Conservation (phyloP, 2,113 vertebrate genomes). For the Triplophysa tibetana region DNA sequence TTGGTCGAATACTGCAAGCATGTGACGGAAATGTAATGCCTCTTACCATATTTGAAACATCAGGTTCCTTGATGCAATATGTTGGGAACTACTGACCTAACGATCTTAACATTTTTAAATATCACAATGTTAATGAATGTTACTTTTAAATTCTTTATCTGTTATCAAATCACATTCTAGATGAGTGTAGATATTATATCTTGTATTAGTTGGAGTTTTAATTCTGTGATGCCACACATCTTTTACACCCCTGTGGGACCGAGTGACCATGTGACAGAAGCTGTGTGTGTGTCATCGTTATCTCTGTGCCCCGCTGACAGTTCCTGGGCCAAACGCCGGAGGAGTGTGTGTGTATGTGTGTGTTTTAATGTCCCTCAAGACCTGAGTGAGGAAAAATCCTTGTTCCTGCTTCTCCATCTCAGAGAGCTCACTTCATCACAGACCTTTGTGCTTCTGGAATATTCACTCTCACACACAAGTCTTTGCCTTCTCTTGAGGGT, state of each 20-base stretch:
- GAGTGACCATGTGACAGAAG: constrained; percentile 12
- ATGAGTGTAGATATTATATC: neutral
- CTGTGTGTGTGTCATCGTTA: constrained; percentile 31
- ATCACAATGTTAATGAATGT: no score
- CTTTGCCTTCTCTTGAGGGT: constrained; percentile 36
- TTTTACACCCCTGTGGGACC: neutral
- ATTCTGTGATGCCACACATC: neutral
- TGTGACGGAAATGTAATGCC: no score
- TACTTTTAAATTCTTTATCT: no score
- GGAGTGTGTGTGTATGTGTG: neutral
- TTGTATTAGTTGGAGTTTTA: neutral
- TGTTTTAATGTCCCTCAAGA: constrained; percentile 27
- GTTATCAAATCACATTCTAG: no score
- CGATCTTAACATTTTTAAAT: no score
- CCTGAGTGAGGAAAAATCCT: constrained; percentile 13
- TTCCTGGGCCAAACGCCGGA: constrained; percentile 28
- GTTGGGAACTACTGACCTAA: no score
- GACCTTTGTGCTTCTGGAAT: constrained; percentile 25
- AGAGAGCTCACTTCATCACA: constrained; percentile 16
- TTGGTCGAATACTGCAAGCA: no score
- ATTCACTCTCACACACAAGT: constrained; percentile 24
- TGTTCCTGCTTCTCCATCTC: constrained; percentile 27
- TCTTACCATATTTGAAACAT: no score
- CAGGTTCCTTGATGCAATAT: no score
- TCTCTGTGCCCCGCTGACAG: constrained; percentile 35